Evolutionary conservation across 2,888 invertebrate genomes (phyloP), one percentile per base, ranked within the genome.

Genomic region (Caenorhabditis zanzibari): DNA sequence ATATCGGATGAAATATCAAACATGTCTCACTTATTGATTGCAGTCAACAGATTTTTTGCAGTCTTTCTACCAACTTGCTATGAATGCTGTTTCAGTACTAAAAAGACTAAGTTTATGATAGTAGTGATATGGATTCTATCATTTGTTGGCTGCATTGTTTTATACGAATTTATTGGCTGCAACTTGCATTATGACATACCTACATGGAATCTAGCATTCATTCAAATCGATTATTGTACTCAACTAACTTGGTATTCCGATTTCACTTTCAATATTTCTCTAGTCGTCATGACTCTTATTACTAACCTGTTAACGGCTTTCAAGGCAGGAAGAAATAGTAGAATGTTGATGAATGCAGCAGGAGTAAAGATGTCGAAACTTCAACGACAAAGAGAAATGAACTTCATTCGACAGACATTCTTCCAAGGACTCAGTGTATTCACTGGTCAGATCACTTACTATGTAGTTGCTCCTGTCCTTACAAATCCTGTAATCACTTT

Each of bases 261-360:
- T 24, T 75, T 75, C 41, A 58, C 56, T 7, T 58, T 75, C 32
- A 75, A 75, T 32, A 75, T 38, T 12, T 64, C 75, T 0, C 24
- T 75, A 7, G 66, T 75, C 22, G 75, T 56, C 0, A 22, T 56
- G 22, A 75, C 75, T 16, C 32, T 75, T 19, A 0, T 22, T 2
- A 44, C 47, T 6, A 75, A 75, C 26, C 26, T 75, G 16, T 12
- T 75, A 10, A 75, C 75, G 4, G 75, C 75, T 12, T 66, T 56
- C 41, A 64, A 75, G 47, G 75, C 75, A 0, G 66, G 75, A 44
- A 64, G 54, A 56, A 66, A 66, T 14, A 75, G 66, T 24, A 24
- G 64, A 44, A 75, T 75, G 75, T n/a, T 75, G 47, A 75, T 75
- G 75, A 66, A 75, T 28, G 75, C 75, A 1, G 75, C 75, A 14